Percentiles rank a stretch among this genome's conserved stretches.
These are phyloP conservation scores for Anagyrus pseudococci DNA, from an alignment of 2,888 invertebrate species.

Conservation along the genomic window DNA sequence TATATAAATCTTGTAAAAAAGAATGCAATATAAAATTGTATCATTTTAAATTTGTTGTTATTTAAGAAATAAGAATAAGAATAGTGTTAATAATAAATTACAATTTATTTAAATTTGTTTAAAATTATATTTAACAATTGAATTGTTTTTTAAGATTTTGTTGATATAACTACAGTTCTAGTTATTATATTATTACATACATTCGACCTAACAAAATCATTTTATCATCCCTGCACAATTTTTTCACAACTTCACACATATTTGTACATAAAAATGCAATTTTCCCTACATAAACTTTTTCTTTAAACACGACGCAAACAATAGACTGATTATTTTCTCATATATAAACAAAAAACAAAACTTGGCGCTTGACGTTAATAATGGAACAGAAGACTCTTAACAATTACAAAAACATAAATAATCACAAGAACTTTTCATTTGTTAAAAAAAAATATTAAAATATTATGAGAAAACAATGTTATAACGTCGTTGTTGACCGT, in stretches of 20 bases:
- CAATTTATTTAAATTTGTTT: constrained; percentile 55
- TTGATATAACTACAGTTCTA: constrained; percentile 11
- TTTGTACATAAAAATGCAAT: constrained; percentile 34
- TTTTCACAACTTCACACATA: constrained; percentile 35
- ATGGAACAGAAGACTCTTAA: constrained; percentile 7
- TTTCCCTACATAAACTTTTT: not conserved
- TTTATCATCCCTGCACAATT: constrained; percentile 26
- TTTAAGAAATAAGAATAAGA: constrained; percentile 28
- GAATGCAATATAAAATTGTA: constrained; percentile 36
- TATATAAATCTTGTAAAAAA: constrained; percentile 38
- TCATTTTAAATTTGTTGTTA: constrained; percentile 37
- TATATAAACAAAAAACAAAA: not conserved
- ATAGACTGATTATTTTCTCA: not conserved
- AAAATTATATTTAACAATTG: constrained; percentile 57
- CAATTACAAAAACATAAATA: constrained; percentile 13
- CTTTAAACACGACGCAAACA: too few relatives aligned
- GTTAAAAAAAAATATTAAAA: constrained; percentile 25
- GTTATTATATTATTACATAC: not conserved
- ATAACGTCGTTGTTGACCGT: constrained; percentile 19
- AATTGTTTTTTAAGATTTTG: constrained; percentile 41
- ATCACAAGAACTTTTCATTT: constrained; percentile 21
- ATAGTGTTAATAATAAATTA: constrained; percentile 56
- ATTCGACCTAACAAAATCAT: constrained; percentile 3
- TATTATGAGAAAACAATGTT: constrained; percentile 2
- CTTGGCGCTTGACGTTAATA: not conserved